Evolutionary conservation across 2,797 vertebrate genomes (phyloP).

Genomic region (Psittacula derbiana): DNA sequence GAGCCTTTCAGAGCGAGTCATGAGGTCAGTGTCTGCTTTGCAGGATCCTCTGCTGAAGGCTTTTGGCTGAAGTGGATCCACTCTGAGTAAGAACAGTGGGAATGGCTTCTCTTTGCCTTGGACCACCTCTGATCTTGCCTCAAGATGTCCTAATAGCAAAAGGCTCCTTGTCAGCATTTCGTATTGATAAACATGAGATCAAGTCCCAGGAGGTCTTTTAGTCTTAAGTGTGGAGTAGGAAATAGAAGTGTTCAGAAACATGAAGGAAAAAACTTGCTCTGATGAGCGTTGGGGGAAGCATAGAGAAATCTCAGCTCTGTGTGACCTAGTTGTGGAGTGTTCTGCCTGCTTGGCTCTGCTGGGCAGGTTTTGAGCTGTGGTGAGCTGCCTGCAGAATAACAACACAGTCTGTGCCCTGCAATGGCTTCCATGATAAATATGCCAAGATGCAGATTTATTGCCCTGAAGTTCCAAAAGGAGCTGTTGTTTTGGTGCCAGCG

Average conservation of each 20-base stretch:
- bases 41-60: neutral
- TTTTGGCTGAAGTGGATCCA: neutral
- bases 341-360: neutral
- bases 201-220: neutral
- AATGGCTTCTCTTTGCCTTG: neutral
- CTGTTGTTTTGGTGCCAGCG: neutral
- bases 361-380: neutral
- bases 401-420: neutral
- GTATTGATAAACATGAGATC: neutral
- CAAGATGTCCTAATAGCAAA: neutral
- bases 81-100: neutral
- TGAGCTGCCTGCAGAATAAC: neutral
- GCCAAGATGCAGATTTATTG: neutral
- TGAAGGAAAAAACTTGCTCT: neutral
- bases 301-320: accelerated
- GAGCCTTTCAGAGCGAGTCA: accelerated
- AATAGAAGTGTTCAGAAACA: neutral
- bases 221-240: neutral
- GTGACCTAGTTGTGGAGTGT: neutral
- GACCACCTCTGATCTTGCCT: neutral
- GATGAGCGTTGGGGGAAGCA: neutral
- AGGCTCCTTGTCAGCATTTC: neutral
- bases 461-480: neutral
- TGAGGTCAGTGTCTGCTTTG: neutral
- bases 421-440: neutral